Evolutionary conservation across 2,797 vertebrate species (phyloP), one percentile per base, ranked within the genome.

Genomic region (Microchirus variegatus): DNA sequence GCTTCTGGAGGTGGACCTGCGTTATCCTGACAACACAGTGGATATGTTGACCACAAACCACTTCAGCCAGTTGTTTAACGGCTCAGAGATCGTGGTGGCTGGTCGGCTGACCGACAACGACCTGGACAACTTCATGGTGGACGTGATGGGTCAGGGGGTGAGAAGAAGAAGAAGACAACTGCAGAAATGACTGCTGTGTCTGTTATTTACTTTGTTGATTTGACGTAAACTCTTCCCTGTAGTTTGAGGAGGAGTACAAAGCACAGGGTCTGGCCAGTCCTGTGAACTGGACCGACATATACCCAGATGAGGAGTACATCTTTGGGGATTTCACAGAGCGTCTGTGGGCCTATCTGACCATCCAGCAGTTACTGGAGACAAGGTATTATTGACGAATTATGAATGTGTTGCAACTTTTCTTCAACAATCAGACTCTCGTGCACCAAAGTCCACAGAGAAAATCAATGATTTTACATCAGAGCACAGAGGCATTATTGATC

Each of bases 271-370:
- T 90, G 55, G 86, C 90, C 47, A 74, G 59, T 0, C 22, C 87
- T 19, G 14, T 77, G 10, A 77, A 95, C 63, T 90, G 93, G 85
- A 86, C 87, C 11, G 71, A 84, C 17, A 63, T 88, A 9, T 96
- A 95, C 73, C 87, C 81, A 53, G 83, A 94, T 5, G 90, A 92
- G 45, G 85, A 85, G 46, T 97, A 98, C 74, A 93, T 98, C 77
- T 98, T 96, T 85, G 94, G 94, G 59, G 91, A 93, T 67, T 98
- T 95, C 87, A 95, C 91, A 37, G 96, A 98, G 84, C 94, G 94
- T 56, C 81, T 98, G 17, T 99, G 97, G 97, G 96, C 96, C 1
- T 96, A 96, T 67, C 85, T 98, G 75, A 97, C 91, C 52, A 95
- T 98, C 66, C 94, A 96, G 26, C 96, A 98, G 53, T 90, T 95